A percentile compares a stretch with the other conserved stretches of the same genome.
Evolutionary conservation across 2,113 vertebrate species (phyloP).

Genomic region (Lamprologus speciosus): DNA sequence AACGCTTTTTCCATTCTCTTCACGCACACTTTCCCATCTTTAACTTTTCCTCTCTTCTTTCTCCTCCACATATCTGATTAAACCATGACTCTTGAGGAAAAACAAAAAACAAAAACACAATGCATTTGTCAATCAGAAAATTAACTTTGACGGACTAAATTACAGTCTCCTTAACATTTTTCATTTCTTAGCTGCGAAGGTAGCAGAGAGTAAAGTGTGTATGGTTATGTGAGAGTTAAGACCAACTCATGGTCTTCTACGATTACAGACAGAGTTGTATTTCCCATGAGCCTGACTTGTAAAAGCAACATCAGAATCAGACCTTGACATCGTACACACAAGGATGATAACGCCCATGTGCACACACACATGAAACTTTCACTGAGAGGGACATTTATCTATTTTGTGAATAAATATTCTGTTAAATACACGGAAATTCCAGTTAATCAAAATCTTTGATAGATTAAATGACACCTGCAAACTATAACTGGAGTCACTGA

Average conservation of each 20-base stretch:
- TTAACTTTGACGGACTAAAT: not conserved
- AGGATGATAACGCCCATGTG: not conserved
- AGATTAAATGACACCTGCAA: not conserved
- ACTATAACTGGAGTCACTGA: not conserved
- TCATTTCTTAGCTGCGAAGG: not conserved
- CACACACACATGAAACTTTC: not conserved
- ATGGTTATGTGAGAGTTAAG: not conserved
- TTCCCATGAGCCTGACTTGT: slow-evolving; percentile 1
- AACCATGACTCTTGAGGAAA: not conserved
- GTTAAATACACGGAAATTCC: not conserved
- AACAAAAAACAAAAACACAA: not conserved
- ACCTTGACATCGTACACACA: slow-evolving; percentile 9
- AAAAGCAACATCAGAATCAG: not conserved
- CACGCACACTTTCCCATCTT: not conserved
- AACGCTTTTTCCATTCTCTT: not conserved
- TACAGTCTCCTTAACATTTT: not conserved
- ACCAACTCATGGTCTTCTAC: not conserved
- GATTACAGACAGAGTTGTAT: not conserved
- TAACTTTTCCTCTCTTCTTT: not conserved
- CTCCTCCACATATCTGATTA: slow-evolving; percentile 23
- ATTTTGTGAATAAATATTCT: not conserved
- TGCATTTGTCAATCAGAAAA: not conserved
- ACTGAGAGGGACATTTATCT: not conserved
- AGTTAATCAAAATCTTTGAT: not conserved
- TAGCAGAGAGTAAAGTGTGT: not conserved